Base-by-base conservation (phyloP, 2,888 invertebrate genomes). In the Julus scandinavius region DNA sequence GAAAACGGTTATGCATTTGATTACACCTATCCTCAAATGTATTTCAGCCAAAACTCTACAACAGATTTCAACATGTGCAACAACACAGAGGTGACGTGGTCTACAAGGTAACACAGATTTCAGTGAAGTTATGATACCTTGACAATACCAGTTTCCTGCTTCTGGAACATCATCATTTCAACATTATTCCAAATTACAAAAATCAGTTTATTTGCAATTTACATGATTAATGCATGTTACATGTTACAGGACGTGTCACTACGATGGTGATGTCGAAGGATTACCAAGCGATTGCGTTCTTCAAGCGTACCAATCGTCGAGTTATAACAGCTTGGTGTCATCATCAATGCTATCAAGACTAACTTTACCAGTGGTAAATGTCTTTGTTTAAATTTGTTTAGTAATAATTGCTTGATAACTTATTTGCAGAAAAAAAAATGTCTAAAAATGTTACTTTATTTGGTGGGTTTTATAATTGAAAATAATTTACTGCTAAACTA, bases 1-100 rank as follows among this genome's bases (percentile, higher is more conserved):
- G 91, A 91, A 89, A 90, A 91, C 88, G 91, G 90, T 7, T 83
- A 85, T 49, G 29, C n/a, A 17, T 85, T 84, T 50, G 54, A 49
- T n/a, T 38, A 45, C 45, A 85, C 50, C 20, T 88, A 84, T 20
- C 88, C 88, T 45, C 72, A 72, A 41, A 49, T 50, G 50, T 88
- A 88, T 85, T 88, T 85, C 38, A n/a, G 20, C 20, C 49, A 40
- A 83, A 54, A 88, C 15, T 38, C n/a, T 20, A n/a, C 38, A 1
- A 7, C 54, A 6, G 84, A 72, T 15, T 49, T 41, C 54, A 88
- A 88, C 84, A 72, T 84, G 50, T 88, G 88, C 84, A 85, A 83
- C 49, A 88, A 45, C 20, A 88, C 88, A 50, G 85, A 50, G 2
- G 84, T 85, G 5, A 15, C 17, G n/a, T 85, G 83, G 88, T 3